These are phyloP conservation scores for Conomelus anceps DNA, from an alignment of 2,888 invertebrate species.

Conservation along the genomic window DNA sequence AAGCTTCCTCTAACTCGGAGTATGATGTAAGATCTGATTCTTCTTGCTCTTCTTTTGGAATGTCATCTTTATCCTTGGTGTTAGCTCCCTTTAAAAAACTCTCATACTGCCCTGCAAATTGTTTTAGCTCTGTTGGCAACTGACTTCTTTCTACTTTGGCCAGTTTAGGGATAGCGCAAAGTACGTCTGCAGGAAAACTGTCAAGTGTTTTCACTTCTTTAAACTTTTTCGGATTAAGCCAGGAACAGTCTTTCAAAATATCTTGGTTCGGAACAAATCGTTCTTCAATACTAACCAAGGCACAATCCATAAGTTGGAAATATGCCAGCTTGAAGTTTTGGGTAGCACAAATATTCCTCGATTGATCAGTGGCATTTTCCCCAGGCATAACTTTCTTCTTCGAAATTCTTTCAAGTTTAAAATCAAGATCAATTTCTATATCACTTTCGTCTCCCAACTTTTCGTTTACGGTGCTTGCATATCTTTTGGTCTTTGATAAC, in stretches of 20 bases:
- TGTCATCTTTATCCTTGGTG: neutral
- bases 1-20: neutral
- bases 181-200: slow-evolving; percentile 10
- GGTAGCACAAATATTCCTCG: neutral
- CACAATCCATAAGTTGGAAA: slow-evolving; percentile 15
- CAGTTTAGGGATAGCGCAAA: neutral
- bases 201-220: slow-evolving; percentile 5
- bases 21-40: neutral
- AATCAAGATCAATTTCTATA: no score
- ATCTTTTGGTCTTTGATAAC: no score
- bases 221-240: slow-evolving; percentile 17
- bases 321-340: neutral
- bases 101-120: neutral
- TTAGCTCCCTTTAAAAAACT: neutral
- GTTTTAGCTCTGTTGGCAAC: neutral
- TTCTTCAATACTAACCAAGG: slow-evolving; percentile 9
- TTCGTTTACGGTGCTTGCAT: no score
- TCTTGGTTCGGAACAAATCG: slow-evolving; percentile 12
- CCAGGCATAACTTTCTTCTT: no score
- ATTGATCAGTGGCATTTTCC: no score
- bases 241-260: slow-evolving; percentile 10
- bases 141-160: slow-evolving; percentile 9
- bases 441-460: no score
- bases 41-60: neutral
- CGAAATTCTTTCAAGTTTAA: no score